Conservation (phyloP, 2,113 vertebrate species). For the Burhinus bistriatus region DNA sequence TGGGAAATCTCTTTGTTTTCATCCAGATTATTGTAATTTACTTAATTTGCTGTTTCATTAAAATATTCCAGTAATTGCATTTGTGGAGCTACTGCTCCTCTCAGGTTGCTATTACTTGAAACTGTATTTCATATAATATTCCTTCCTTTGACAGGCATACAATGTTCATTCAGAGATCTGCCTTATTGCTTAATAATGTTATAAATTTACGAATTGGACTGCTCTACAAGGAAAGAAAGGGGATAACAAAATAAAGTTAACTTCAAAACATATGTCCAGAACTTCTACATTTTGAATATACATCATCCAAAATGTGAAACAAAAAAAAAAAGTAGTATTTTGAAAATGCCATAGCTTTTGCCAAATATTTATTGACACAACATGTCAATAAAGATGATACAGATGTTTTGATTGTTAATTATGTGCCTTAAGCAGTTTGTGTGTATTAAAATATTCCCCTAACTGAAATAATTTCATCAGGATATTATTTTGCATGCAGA, state of each 20-base stretch:
- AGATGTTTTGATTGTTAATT: neutral
- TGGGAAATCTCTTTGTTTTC: neutral
- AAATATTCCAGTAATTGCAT: neutral
- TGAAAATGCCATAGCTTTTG: neutral
- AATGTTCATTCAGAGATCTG: neutral
- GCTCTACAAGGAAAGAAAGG: neutral
- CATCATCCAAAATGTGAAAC: neutral
- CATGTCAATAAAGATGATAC: neutral
- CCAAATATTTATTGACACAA: neutral
- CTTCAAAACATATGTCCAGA: neutral
- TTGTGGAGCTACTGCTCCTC: neutral
- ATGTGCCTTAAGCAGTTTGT: neutral
- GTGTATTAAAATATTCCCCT: neutral
- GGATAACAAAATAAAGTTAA: neutral
- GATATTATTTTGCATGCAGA: neutral
- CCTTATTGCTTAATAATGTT: neutral
- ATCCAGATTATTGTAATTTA: neutral
- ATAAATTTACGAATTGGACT: neutral
- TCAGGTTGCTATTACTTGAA: neutral
- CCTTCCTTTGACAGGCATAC: neutral
- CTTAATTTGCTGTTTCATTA: neutral
- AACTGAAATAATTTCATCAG: neutral
- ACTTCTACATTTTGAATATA: neutral
- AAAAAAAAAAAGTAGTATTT: neutral
- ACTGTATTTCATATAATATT: neutral